These are phyloP conservation scores for Sycobia sp. DNA, from an alignment of 1,140 invertebrate genomes.

Conservation along the genomic window DNA sequence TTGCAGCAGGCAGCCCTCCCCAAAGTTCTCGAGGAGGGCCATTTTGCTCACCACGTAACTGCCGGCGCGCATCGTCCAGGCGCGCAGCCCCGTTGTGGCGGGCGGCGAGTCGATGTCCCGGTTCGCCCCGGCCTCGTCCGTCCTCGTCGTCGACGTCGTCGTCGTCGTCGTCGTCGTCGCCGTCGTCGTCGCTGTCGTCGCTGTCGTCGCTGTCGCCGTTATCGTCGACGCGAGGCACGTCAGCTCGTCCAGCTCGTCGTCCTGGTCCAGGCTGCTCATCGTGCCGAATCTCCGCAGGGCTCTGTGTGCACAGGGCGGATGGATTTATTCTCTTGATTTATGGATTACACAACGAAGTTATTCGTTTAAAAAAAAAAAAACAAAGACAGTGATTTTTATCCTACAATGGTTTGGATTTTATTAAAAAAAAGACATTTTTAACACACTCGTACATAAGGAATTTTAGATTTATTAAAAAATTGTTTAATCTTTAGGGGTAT, in stretches of 20 bases:
- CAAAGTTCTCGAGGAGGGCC: conserved; percentile 69
- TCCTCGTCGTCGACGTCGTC: conserved; percentile 25
- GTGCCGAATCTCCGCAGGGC: conserved; percentile 71
- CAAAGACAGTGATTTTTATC: too few relatives aligned
- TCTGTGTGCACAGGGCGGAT: too few relatives aligned
- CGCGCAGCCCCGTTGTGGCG: conserved; percentile 58
- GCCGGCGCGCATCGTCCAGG: conserved; percentile 79
- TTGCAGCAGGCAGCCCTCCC: conserved; percentile 62
- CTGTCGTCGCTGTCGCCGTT: conserved; percentile 56
- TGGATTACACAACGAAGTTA: too few relatives aligned
- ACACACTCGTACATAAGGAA: too few relatives aligned
- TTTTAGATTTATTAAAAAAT: too few relatives aligned
- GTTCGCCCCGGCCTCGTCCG: neutral
- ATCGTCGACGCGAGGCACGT: conserved; percentile 34
- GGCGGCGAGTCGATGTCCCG: conserved; percentile 42
- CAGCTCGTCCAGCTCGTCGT: conserved; percentile 62
- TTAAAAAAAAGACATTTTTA: too few relatives aligned
- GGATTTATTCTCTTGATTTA: too few relatives aligned
- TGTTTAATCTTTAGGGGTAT: too few relatives aligned
- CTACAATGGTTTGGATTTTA: too few relatives aligned
- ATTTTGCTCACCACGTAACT: conserved; percentile 81
- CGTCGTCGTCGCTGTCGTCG: conserved; percentile 35
- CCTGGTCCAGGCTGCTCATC: conserved; percentile 75
- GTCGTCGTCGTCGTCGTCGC: conserved; percentile 56
- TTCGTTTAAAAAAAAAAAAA: too few relatives aligned